These are phyloP conservation scores for Aphelinus certus DNA, from an alignment of 1,140 invertebrate genomes.

Conservation along the genomic window DNA sequence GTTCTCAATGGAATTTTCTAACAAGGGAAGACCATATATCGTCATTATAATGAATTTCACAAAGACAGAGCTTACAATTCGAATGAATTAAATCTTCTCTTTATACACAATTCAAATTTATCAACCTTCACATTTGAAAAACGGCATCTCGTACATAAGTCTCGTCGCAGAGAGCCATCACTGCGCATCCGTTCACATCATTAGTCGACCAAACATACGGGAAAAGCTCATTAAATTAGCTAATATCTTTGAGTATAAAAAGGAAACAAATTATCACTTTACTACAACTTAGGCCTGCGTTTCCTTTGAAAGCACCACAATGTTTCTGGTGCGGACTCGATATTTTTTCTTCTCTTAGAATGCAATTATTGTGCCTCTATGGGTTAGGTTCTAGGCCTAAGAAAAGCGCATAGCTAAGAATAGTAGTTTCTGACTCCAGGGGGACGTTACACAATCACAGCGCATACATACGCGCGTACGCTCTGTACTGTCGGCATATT, in stretches of 20 bases:
- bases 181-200: background rate
- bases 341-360: constrained; percentile 41
- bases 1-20: constrained; percentile 38
- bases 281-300: constrained; percentile 32
- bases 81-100: constrained; percentile 32
- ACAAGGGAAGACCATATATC: constrained; percentile 31
- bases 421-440: constrained; percentile 31
- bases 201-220: constrained; percentile 25
- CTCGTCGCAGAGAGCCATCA: background rate
- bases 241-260: constrained; percentile 37
- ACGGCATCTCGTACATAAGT: constrained; percentile 22
- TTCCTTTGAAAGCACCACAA: constrained; percentile 15
- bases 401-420: constrained; percentile 48
- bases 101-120: constrained; percentile 21
- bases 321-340: constrained; percentile 45
- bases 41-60: constrained; percentile 24
- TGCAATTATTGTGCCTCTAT: constrained; percentile 42
- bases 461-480: constrained; percentile 12
- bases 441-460: background rate
- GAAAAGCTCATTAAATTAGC: constrained; percentile 36
- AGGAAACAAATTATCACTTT: constrained; percentile 38
- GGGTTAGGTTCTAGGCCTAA: constrained; percentile 47
- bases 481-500: constrained; percentile 41
- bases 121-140: constrained; percentile 14
- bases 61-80: constrained; percentile 27